These are phyloP conservation scores for Bombyx mandarina DNA, from an alignment of 1,140 invertebrate genomes.

Conservation along the genomic window DNA sequence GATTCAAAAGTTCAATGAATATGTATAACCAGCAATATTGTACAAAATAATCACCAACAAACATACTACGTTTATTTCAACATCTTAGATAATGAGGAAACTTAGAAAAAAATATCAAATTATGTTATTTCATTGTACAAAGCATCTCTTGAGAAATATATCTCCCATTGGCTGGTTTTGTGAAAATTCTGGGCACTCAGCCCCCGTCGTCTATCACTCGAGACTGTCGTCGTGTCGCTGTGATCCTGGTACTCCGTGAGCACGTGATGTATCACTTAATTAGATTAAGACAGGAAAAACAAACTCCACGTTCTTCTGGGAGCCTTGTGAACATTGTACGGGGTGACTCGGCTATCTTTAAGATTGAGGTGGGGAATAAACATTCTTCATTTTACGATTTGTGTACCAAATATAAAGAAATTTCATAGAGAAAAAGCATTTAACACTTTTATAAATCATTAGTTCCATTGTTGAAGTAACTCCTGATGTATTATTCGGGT, in stretches of 20 bases:
- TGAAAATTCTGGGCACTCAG: conserved; percentile 15
- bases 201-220: conserved; percentile 29
- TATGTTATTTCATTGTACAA: neutral
- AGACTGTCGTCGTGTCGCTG: conserved; percentile 8
- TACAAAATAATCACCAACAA: too few relatives aligned
- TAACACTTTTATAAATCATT: too few relatives aligned
- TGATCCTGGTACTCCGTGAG: conserved; percentile 3
- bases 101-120: too few relatives aligned
- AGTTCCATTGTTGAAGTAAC: too few relatives aligned
- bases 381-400: too few relatives aligned
- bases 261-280: conserved; percentile 17
- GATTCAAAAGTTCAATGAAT: too few relatives aligned
- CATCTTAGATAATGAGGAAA: too few relatives aligned
- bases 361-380: neutral
- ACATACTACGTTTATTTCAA: too few relatives aligned
- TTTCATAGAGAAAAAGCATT: too few relatives aligned
- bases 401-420: too few relatives aligned
- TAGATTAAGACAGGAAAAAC: conserved; percentile 9
- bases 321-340: conserved; percentile 7
- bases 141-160: conserved; percentile 15
- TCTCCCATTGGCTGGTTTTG: conserved; percentile 33
- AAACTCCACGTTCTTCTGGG: conserved; percentile 2
- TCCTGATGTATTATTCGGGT: too few relatives aligned
- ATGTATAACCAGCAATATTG: too few relatives aligned
- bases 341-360: neutral